Conservation (phyloP, 2,797 vertebrate genomes). For the Agapornis canus region DNA sequence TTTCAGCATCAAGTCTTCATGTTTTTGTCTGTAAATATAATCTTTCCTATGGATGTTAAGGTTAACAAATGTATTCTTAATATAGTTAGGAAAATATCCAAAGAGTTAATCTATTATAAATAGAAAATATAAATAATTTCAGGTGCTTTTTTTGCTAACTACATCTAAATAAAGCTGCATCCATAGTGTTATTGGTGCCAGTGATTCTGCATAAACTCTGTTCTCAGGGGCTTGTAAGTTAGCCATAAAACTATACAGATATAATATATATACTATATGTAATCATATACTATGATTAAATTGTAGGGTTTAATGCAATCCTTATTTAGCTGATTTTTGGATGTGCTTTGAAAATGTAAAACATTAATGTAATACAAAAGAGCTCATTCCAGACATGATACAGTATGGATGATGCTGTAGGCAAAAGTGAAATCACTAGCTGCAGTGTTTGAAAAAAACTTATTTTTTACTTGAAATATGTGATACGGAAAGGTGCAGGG, state of each 20-base stretch:
- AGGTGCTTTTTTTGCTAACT: slow-evolving; percentile 27
- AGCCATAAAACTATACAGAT: slow-evolving; percentile 42
- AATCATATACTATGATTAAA: neutral
- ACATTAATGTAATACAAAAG: neutral
- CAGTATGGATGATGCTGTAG: neutral
- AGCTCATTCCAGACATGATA: slow-evolving; percentile 26
- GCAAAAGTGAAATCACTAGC: neutral
- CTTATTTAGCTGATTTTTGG: slow-evolving; percentile 12
- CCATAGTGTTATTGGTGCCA: slow-evolving; percentile 40
- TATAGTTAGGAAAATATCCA: slow-evolving; percentile 46
- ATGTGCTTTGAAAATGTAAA: slow-evolving; percentile 44
- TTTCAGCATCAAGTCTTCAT: neutral
- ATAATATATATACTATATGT: slow-evolving; percentile 10
- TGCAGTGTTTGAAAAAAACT: slow-evolving; percentile 19
- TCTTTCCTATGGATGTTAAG: slow-evolving; percentile 13
- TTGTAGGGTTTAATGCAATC: slow-evolving; percentile 56
- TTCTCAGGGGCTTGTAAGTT: slow-evolving; percentile 70
- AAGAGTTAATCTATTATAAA: slow-evolving; percentile 63
- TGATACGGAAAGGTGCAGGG: slow-evolving; percentile 35
- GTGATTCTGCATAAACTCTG: slow-evolving; percentile 60
- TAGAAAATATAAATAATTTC: slow-evolving; percentile 45
- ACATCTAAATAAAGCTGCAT: neutral
- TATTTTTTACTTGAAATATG: slow-evolving; percentile 54
- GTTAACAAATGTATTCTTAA: slow-evolving; percentile 54
- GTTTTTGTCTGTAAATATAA: slow-evolving; percentile 50